Evolutionary conservation across 2,797 vertebrate species (phyloP).

Genomic region (Phoeniculus purpureus): DNA sequence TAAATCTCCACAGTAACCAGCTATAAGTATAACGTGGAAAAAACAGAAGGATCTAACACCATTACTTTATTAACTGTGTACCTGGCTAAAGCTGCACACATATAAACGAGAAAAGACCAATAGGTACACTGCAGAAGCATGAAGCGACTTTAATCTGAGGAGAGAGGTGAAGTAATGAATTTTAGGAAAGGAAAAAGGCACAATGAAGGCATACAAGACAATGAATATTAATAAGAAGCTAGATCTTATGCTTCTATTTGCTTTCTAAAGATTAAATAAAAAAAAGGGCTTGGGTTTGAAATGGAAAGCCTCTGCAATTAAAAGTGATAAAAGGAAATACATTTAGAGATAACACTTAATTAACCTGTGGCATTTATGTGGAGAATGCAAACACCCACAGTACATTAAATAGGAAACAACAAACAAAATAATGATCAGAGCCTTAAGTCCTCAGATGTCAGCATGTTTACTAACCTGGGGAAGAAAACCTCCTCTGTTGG

Average conservation of each 20-base stretch:
- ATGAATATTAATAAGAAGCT: conserved; percentile 29
- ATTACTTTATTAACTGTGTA: conserved; percentile 8
- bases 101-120: not conserved
- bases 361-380: not conserved
- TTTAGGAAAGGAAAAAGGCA: not conserved
- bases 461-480: not conserved
- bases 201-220: not conserved
- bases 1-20: conserved; percentile 31
- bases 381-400: not conserved
- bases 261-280: conserved; percentile 39
- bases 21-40: not conserved
- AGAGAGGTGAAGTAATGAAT: not conserved
- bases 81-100: not conserved
- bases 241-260: conserved; percentile 37
- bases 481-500: not conserved
- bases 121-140: not conserved
- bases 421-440: conserved; percentile 30
- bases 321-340: conserved; percentile 40
- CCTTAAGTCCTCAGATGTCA: not conserved
- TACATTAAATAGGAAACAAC: conserved; percentile 22
- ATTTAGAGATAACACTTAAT: conserved; percentile 54
- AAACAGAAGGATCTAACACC: not conserved
- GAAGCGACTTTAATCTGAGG: not conserved
- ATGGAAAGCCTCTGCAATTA: conserved; percentile 45
- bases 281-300: conserved; percentile 24